phyloP scores from a whole-genome alignment of 1,140 invertebrate genomes.

The Drosophila nebulosa region DNA sequence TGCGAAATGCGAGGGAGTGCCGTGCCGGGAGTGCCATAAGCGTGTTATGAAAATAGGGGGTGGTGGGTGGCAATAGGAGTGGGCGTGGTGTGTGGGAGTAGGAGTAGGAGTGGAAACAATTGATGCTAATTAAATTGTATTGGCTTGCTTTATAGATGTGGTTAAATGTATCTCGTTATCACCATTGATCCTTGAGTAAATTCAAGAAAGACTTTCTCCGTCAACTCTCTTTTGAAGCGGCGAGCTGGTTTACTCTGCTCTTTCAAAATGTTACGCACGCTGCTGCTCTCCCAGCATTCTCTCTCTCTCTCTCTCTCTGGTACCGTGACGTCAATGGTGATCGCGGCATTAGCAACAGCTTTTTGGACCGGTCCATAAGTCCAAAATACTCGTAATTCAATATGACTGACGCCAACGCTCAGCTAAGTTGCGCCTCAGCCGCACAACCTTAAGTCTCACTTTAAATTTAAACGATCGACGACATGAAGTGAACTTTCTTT shows the following conservation, averaged over 20 bases:
- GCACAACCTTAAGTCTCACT: neutral
- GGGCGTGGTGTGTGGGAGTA: too few relatives aligned
- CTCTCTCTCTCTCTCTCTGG: neutral
- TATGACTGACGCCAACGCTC: slow-evolving; percentile 1
- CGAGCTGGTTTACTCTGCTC: neutral
- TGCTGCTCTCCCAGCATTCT: neutral
- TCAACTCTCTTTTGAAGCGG: neutral
- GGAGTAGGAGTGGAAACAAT: neutral
- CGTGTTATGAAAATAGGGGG: neutral
- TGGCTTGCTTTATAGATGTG: too few relatives aligned
- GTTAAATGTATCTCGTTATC: too few relatives aligned
- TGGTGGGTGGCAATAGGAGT: neutral
- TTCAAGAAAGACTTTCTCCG: too few relatives aligned
- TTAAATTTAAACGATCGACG: neutral
- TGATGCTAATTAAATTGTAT: too few relatives aligned
- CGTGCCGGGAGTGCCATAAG: neutral
- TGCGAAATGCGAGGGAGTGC: neutral
- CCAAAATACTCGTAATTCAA: slow-evolving; percentile 4
- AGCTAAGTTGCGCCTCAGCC: neutral
- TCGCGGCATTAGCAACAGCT: slow-evolving; percentile 15
- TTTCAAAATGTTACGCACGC: too few relatives aligned
- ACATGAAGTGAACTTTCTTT: neutral
- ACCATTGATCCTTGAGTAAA: too few relatives aligned
- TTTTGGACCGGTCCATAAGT: slow-evolving; percentile 61
- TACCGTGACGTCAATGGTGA: slow-evolving; percentile 11